Percentiles rank a stretch among this genome's conserved stretches.
These are phyloP conservation scores for Eupithecia centaureata DNA, from an alignment of 2,888 invertebrate species.

Conservation along the genomic window DNA sequence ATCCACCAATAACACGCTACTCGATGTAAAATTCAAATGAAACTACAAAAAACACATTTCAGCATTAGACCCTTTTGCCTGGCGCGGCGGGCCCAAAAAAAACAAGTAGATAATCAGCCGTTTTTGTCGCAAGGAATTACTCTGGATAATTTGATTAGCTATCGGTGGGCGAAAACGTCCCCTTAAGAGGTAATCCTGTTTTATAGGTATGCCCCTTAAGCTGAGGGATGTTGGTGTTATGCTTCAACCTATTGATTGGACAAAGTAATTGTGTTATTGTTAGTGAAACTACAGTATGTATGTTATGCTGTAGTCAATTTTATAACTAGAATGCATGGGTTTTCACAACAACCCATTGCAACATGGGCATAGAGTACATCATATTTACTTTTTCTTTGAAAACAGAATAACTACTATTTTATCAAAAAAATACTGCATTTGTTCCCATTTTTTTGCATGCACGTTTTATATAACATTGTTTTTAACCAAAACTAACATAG, in stretches of 20 bases:
- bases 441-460: background rate
- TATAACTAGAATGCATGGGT: no score
- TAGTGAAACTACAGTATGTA: background rate
- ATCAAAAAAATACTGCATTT: no score
- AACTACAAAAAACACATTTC: constrained; percentile 6
- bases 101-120: constrained; percentile 74
- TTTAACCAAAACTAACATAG: background rate
- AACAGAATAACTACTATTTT: no score
- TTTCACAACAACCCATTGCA: no score
- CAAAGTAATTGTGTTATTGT: constrained; percentile 31
- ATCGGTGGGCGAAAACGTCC: constrained; percentile 72
- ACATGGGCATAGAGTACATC: no score
- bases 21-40: background rate
- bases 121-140: constrained; percentile 78
- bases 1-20: background rate
- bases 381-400: no score
- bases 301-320: no score
- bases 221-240: constrained; percentile 61
- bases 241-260: constrained; percentile 57
- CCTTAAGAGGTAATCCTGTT: constrained; percentile 75
- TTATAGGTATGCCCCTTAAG: constrained; percentile 68
- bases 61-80: constrained; percentile 54
- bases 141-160: constrained; percentile 78
- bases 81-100: constrained; percentile 58
- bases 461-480: background rate